Base-by-base conservation (phyloP, 2,888 invertebrate species). In the Dioctria rufipes region DNA sequence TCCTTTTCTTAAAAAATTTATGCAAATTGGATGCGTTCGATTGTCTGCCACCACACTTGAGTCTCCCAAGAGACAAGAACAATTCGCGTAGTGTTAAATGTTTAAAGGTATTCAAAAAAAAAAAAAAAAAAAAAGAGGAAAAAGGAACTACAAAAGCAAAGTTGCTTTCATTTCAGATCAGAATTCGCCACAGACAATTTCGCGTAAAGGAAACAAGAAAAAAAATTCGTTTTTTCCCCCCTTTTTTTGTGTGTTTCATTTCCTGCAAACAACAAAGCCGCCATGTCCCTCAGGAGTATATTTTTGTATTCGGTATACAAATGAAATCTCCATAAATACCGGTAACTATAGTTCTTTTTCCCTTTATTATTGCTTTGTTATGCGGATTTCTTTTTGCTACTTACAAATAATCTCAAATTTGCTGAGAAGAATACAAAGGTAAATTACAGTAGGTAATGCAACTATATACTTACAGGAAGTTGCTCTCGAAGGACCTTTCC, bases 281-380 rank as follows among this genome's bases (percentile, higher is more conserved):
- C 46, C 11, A 6, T 43, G 66, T 66, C 66, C 66, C 66, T 11
- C 4, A 66, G 66, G 66, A 43, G 6, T 66, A 66, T 66, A 43
- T 66, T n/a, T 8, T 11, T 66, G 66, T 66, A 43, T 63, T 25
- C 11, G 25, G 4, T 60, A 39, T 49, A 46, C 11, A 49, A 77
- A 77, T 77, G 77, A 63, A 77, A 77, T 77, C 63, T 77, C 77
- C 77, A 77, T 77, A 77, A 77, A 77, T 77, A 77, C 61, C 63
- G 49, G 51, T 43, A 49, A 13, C 63, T 63, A 11, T 11, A 63
- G 77, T 63, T 37, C 77, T 58, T 63, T 77, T 63, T 63, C 9
- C 77, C 77, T 49, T 77, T 77, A 49, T 77, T 77, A 77, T 77
- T 77, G 63, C 77, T 77, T 77, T 77, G 77, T 77, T 77, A 63